Conservation (phyloP, 2,113 vertebrate species). For the Scatophagus argus region DNA sequence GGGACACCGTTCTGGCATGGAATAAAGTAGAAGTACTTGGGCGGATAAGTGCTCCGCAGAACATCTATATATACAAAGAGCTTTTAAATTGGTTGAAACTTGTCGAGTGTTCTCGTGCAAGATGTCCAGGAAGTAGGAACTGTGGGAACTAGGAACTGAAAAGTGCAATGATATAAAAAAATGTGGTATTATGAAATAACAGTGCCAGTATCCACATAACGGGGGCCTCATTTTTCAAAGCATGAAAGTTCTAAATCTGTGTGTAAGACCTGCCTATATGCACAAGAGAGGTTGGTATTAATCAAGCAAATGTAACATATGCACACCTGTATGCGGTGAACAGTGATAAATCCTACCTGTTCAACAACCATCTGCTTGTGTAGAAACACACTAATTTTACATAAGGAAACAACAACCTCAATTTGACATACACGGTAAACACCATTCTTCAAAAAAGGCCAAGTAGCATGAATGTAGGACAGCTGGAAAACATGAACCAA, state of each 20-base stretch:
- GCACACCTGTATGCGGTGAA: slow-evolving; percentile 39
- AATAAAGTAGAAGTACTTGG: too few species aligned
- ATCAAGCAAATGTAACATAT: slow-evolving; percentile 30
- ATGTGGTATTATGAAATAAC: too few species aligned
- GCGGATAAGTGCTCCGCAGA: too few species aligned
- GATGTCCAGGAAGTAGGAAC: too few species aligned
- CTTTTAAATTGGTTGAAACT: too few species aligned
- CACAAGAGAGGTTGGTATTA: slow-evolving; percentile 31
- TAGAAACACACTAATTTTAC: slow-evolving; percentile 10
- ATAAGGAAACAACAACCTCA: slow-evolving; percentile 31
- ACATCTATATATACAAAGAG: too few species aligned
- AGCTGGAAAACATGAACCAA: background rate
- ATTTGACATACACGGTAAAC: slow-evolving; percentile 9
- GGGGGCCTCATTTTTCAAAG: slow-evolving; percentile 52
- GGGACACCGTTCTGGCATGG: too few species aligned
- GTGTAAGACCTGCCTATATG: slow-evolving; percentile 28
- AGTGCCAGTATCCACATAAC: slow-evolving; percentile 21
- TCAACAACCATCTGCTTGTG: slow-evolving; percentile 44
- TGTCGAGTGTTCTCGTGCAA: too few species aligned
- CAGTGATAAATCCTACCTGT: slow-evolving; percentile 34
- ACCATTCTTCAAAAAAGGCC: slow-evolving; percentile 13
- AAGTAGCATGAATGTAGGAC: slow-evolving; percentile 40
- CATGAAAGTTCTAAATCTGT: slow-evolving; percentile 39
- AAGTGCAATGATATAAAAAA: too few species aligned
- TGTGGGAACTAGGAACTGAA: too few species aligned